phyloP scores from a whole-genome alignment of 2,797 vertebrate species.

The Meriones psammophilus region DNA sequence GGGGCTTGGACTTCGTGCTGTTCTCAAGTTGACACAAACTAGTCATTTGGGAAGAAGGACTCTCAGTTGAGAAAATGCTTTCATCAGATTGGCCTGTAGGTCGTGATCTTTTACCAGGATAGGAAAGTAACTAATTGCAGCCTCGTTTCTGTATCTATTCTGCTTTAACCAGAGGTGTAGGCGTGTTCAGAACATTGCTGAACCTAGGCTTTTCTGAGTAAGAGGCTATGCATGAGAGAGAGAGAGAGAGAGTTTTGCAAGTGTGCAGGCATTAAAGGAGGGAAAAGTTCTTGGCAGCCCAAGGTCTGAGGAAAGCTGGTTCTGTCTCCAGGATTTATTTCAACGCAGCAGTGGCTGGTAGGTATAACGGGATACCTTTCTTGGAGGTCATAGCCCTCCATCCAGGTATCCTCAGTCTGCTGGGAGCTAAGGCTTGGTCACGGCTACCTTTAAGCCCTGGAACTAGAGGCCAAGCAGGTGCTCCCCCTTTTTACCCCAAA shows the following conservation, averaged over 20 bases:
- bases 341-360: neutral
- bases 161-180: neutral
- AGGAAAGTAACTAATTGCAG: neutral
- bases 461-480: neutral
- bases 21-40: neutral
- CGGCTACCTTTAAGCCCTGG: neutral
- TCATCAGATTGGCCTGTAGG: neutral
- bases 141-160: neutral
- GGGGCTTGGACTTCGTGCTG: neutral
- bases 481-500: neutral
- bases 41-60: neutral
- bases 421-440: neutral
- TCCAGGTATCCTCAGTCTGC: neutral
- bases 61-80: neutral
- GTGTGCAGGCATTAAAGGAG: neutral
- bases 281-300: neutral
- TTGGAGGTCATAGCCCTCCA: neutral
- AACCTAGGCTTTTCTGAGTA: neutral
- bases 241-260: too few relatives aligned
- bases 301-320: neutral
- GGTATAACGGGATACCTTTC: neutral
- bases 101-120: neutral
- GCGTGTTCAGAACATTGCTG: neutral
- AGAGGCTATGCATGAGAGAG: neutral
- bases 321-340: neutral